Conservation (phyloP, 2,888 invertebrate genomes). For the Teleiodes luculella region DNA sequence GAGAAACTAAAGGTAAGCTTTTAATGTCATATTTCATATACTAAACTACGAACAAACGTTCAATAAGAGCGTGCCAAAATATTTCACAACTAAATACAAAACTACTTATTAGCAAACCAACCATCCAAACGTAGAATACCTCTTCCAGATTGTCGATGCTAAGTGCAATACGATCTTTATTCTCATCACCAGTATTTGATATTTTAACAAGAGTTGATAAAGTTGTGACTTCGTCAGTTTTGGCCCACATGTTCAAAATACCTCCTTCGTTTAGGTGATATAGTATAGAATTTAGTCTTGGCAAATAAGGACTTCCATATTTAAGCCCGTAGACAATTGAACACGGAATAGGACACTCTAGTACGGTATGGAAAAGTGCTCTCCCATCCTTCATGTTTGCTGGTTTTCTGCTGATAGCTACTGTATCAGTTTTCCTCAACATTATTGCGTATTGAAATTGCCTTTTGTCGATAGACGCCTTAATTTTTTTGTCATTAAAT, state of each 20-base stretch:
- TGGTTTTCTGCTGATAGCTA: slow-evolving; percentile 45
- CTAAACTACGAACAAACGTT: slow-evolving; percentile 1
- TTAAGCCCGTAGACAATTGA: slow-evolving; percentile 75
- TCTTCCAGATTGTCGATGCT: slow-evolving; percentile 64
- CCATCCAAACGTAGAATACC: slow-evolving; percentile 54
- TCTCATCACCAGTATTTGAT: slow-evolving; percentile 27
- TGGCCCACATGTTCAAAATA: slow-evolving; percentile 61
- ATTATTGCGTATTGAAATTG: slow-evolving; percentile 68
- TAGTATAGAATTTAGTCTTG: slow-evolving; percentile 64
- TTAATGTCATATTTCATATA: slow-evolving; percentile 6
- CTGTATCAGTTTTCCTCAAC: slow-evolving; percentile 64
- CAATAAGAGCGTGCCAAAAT: slow-evolving; percentile 20
- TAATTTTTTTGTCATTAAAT: slow-evolving; percentile 58
- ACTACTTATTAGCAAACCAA: slow-evolving; percentile 46
- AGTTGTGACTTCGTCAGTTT: slow-evolving; percentile 40
- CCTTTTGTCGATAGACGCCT: slow-evolving; percentile 52
- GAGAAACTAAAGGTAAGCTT: slow-evolving; percentile 81
- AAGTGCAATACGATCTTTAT: slow-evolving; percentile 55
- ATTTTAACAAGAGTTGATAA: slow-evolving; percentile 23
- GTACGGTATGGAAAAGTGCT: slow-evolving; percentile 67
- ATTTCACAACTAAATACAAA: slow-evolving; percentile 51
- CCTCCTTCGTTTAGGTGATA: slow-evolving; percentile 71
- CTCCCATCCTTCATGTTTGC: slow-evolving; percentile 56
- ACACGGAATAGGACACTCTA: slow-evolving; percentile 76
- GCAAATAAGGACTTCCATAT: slow-evolving; percentile 79